Evolutionary conservation across 2,888 invertebrate species (phyloP).

Genomic region (Pardosa pseudoannulata): DNA sequence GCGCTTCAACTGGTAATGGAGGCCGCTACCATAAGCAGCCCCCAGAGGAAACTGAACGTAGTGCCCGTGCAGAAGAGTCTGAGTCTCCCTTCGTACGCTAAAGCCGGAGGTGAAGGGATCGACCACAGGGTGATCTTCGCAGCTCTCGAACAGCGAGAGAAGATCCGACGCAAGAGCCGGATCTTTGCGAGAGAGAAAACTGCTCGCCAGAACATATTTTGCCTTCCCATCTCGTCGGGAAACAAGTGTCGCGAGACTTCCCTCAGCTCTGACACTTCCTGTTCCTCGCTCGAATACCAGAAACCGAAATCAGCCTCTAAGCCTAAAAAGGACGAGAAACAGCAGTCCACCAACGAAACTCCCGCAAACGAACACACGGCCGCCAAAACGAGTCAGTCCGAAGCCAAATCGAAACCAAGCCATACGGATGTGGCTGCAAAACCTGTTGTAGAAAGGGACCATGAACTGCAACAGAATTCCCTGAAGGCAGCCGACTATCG

Average conservation of each 20-base stretch:
- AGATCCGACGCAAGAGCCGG: constrained; percentile 37
- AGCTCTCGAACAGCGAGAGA: constrained; percentile 59
- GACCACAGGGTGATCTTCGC: constrained; percentile 65
- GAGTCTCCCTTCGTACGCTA: constrained; percentile 64
- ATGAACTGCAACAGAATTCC: background rate
- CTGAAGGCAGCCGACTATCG: background rate
- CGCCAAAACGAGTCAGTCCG: constrained; percentile 31
- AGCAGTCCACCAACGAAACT: background rate
- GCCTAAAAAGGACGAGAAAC: background rate
- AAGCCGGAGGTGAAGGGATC: constrained; percentile 59
- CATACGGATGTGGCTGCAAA: background rate
- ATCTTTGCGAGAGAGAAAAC: constrained; percentile 50
- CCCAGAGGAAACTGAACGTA: constrained; percentile 45
- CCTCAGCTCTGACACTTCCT: constrained; percentile 70
- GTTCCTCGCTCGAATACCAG: constrained; percentile 70
- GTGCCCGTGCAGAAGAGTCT: constrained; percentile 63
- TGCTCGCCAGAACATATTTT: constrained; percentile 45
- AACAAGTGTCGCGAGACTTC: constrained; percentile 55
- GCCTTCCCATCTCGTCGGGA: constrained; percentile 47
- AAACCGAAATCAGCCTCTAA: constrained; percentile 34
- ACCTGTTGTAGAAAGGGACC: background rate
- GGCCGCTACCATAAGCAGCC: constrained; percentile 62
- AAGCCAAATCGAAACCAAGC: constrained; percentile 11
- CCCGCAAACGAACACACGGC: background rate
- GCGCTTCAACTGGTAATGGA: constrained; percentile 59